A percentile compares a stretch with the other conserved stretches of the same genome.
Conservation (phyloP, 2,797 vertebrate genomes). For the Morus bassanus region DNA sequence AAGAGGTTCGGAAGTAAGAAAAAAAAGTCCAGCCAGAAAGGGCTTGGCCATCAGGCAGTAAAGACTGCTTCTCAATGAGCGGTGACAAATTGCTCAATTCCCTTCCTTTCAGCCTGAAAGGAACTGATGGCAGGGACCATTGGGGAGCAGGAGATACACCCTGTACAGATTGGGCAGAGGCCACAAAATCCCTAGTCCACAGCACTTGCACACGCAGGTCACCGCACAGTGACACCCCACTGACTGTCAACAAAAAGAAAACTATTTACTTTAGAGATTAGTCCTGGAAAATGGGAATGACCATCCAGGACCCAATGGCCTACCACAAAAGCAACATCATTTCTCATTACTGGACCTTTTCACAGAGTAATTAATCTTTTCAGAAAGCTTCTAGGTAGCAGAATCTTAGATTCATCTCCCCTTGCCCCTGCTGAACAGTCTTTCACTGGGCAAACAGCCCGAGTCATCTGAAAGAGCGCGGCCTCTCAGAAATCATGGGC, state of each 20-base stretch:
- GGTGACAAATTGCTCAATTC: slow-evolving; percentile 5
- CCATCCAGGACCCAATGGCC: neutral
- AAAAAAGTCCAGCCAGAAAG: neutral
- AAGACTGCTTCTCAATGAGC: neutral
- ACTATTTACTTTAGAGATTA: slow-evolving; percentile 24
- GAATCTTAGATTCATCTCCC: neutral
- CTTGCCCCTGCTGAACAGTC: neutral
- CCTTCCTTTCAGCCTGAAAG: neutral
- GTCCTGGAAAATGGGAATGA: neutral
- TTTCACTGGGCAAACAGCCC: neutral
- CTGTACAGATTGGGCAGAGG: neutral
- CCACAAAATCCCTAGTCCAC: neutral
- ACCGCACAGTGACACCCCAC: neutral
- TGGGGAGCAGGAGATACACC: neutral
- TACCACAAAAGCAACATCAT: neutral
- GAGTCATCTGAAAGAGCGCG: neutral
- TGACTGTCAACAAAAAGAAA: slow-evolving; percentile 7
- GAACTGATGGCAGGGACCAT: neutral
- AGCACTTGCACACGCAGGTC: neutral
- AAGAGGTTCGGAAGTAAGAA: neutral
- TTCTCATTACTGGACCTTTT: slow-evolving; percentile 24
- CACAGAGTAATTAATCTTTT: neutral
- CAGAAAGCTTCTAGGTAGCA: neutral
- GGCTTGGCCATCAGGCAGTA: neutral
- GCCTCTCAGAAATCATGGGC: neutral